A percentile compares a stretch with the other conserved stretches of the same genome.
Evolutionary conservation across 2,113 vertebrate species (phyloP).

Genomic region (Podarcis cretensis): DNA sequence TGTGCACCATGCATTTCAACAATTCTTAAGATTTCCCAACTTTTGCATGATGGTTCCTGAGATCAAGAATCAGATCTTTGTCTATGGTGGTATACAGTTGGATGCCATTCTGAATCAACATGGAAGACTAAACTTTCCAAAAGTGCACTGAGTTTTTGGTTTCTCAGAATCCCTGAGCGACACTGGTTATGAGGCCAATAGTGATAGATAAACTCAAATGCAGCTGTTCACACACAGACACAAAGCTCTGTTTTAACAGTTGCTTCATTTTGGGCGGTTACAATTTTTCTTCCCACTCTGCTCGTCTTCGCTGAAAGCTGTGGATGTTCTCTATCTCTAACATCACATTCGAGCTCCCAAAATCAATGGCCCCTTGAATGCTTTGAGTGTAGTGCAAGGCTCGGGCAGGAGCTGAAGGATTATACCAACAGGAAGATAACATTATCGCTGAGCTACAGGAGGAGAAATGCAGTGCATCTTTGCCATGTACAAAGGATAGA

Average conservation of each 20-base stretch:
- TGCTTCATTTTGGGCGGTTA: not conserved
- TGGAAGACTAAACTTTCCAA: too few relatives aligned
- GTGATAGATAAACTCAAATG: not conserved
- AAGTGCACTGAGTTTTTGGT: too few relatives aligned
- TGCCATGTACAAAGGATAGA: conserved; percentile 13
- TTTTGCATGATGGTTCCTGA: too few relatives aligned
- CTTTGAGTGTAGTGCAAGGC: conserved; percentile 8
- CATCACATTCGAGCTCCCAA: not conserved
- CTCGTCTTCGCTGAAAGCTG: not conserved
- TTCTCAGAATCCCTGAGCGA: too few relatives aligned
- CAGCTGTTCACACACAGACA: not conserved
- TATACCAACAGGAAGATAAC: conserved; percentile 26
- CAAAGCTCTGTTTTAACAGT: conserved; percentile 1
- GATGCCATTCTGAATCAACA: too few relatives aligned
- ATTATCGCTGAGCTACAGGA: conserved; percentile 32
- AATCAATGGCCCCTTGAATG: conserved; percentile 20
- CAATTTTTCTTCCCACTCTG: conserved; percentile 1
- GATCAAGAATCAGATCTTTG: too few relatives aligned
- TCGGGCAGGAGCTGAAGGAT: conserved; percentile 11
- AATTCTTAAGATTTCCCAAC: too few relatives aligned
- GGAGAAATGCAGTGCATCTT: conserved; percentile 19
- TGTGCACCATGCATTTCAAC: too few relatives aligned
- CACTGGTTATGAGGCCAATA: too few relatives aligned
- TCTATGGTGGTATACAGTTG: too few relatives aligned
- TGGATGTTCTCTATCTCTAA: not conserved